Percentiles rank a stretch among this genome's conserved stretches.
Evolutionary conservation across 2,113 vertebrate species (phyloP).

Genomic region (Raphicerus campestris): DNA sequence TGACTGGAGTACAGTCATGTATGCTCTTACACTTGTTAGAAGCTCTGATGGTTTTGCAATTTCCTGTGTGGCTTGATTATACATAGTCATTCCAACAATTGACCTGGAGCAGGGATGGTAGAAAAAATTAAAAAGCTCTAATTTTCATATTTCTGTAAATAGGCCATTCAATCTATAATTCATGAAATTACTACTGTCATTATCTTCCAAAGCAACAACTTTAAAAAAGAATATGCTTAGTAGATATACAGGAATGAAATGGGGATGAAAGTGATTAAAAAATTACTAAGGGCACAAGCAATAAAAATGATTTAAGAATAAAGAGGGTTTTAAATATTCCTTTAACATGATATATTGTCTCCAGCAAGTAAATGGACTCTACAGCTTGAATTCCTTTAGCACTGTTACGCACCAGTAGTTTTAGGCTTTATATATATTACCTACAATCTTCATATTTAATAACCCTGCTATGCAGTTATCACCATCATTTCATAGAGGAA

Average conservation of each 20-base stretch:
- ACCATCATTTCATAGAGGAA: not conserved
- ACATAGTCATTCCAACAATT: constrained; percentile 99
- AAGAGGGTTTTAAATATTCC: not conserved
- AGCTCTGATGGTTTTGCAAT: constrained; percentile 99
- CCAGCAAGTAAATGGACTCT: not conserved
- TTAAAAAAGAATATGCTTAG: constrained; percentile 6
- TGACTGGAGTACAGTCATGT: constrained; percentile 99
- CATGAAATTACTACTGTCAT: not conserved
- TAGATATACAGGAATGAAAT: not conserved
- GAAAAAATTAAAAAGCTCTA: not conserved
- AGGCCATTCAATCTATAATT: not conserved
- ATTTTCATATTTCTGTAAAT: constrained; percentile 16
- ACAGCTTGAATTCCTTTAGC: not conserved
- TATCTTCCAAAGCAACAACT: not conserved
- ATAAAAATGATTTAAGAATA: constrained; percentile 26
- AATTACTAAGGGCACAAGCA: not conserved
- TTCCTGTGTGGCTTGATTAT: constrained; percentile 99
- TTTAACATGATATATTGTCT: not conserved
- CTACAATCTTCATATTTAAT: not conserved
- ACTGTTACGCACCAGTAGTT: not conserved
- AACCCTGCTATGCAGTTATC: not conserved
- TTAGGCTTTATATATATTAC: not conserved
- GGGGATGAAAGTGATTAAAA: not conserved
- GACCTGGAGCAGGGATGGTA: constrained; percentile 81
- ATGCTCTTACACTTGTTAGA: constrained; percentile 96